Evolutionary conservation across 1,140 invertebrate species (phyloP), one percentile per base, ranked within the genome.

Genomic region (Brachionus paranguensis): DNA sequence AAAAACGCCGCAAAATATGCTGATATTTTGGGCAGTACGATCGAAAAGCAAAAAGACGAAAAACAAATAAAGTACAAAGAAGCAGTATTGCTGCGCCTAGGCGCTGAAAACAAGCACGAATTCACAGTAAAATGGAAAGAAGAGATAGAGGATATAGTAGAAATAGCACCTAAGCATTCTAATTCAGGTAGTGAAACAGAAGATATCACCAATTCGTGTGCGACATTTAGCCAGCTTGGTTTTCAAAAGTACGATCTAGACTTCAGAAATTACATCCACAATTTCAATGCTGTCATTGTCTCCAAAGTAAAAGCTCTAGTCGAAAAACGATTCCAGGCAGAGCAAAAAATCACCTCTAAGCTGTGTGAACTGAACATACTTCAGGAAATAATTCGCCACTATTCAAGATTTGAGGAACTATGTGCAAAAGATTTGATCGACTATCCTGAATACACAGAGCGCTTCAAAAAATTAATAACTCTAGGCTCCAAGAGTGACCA

Each of bases 191-290:
- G 78, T 24, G 64, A 81, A 6, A 64, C 50, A n/a, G 78, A 60
- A 81, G 53, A 81, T 0, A n/a, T 20, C 43, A 53, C 27, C 45
- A 47, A 12, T 20, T 29, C 43, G 14, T 14, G 12, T 0, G 1
- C 43, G 0, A 20, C 43, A 12, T 76, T 41, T 64, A 81, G 10
- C 14, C 50, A 20, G 10, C 17, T 14, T 20, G 78, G 20, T 50
- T 76, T 76, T 53, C 72, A 76, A 76, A 76, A 76, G 27, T 81
- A 81, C 33, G 78, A 81, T 47, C 10, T 47, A 20, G 53, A 81
- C 7, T 81, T 81, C 20, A 33, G 64, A 27, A 68, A 81, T 60
- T 81, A 81, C 17, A 81, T 81, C 4, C 50, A 81, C 17, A 81
- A 81, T 64, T 81, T 81, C 33, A 81, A 81, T 29, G 78, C 78